A percentile compares a stretch with the other conserved stretches of the same genome.
Evolutionary conservation across 2,888 invertebrate species (phyloP).

Genomic region (Creontiades dilutus): DNA sequence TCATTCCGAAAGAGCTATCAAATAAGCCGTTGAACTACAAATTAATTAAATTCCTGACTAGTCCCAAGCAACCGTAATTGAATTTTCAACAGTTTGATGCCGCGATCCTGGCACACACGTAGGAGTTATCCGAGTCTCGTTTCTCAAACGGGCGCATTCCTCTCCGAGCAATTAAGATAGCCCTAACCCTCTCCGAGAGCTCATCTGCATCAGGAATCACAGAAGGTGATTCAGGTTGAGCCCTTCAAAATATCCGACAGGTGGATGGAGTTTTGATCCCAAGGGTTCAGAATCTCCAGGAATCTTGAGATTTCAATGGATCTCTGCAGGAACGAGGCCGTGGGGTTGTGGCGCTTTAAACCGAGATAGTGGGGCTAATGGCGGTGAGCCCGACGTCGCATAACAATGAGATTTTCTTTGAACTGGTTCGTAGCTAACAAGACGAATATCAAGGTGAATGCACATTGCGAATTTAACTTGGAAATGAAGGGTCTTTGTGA

Average conservation of each 20-base stretch:
- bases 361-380: slow-evolving; percentile 2
- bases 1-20: too few relatives aligned
- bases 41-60: background rate
- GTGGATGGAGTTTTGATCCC: slow-evolving; percentile 35
- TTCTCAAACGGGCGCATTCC: slow-evolving; percentile 34
- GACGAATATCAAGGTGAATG: slow-evolving; percentile 32
- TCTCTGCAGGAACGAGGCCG: background rate
- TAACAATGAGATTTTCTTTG: slow-evolving; percentile 39
- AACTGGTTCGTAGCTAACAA: slow-evolving; percentile 4
- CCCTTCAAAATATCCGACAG: slow-evolving; percentile 11
- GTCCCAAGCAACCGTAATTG: background rate
- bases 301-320: slow-evolving; percentile 53
- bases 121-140: background rate
- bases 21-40: background rate
- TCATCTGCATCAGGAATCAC: slow-evolving; percentile 42
- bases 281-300: slow-evolving; percentile 3
- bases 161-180: slow-evolving; percentile 17
- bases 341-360: background rate
- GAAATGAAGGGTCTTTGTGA: background rate
- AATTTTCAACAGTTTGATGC: background rate
- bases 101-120: background rate
- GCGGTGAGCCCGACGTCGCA: background rate
- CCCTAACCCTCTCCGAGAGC: background rate
- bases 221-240: slow-evolving; percentile 7
- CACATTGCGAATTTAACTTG: slow-evolving; percentile 32